phyloP scores from a whole-genome alignment of 2,888 invertebrate genomes.

The Sclerodermus sp. region DNA sequence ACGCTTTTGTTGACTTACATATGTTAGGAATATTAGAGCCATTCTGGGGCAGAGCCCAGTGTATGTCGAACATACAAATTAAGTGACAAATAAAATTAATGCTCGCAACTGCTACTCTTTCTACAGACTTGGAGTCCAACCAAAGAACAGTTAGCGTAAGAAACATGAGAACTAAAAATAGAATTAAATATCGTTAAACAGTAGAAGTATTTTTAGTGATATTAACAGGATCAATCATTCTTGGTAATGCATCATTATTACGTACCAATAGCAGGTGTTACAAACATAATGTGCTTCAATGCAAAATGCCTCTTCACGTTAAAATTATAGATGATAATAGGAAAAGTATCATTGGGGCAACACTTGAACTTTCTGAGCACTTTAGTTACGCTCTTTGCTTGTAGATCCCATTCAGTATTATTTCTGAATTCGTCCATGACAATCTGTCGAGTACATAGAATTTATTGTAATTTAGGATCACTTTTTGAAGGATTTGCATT shows the following conservation, averaged over 20 bases:
- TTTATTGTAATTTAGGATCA: background rate
- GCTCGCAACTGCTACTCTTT: constrained; percentile 62
- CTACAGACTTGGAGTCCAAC: constrained; percentile 63
- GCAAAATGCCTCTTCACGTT: constrained; percentile 64
- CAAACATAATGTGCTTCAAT: constrained; percentile 62
- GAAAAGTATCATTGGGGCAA: constrained; percentile 65
- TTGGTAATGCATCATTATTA: constrained; percentile 2
- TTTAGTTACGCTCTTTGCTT: constrained; percentile 56
- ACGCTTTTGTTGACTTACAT: constrained; percentile 55
- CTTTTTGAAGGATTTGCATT: background rate
- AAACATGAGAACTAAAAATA: constrained; percentile 59
- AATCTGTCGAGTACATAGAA: constrained; percentile 43
- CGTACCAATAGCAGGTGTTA: constrained; percentile 62
- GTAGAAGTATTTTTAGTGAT: background rate
- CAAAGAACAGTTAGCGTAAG: constrained; percentile 64
- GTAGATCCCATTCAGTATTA: constrained; percentile 66
- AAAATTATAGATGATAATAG: constrained; percentile 64
- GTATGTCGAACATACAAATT: constrained; percentile 63
- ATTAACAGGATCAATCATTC: too few relatives aligned
- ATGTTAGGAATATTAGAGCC: constrained; percentile 65
- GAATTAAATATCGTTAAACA: background rate
- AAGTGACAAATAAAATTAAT: constrained; percentile 68
- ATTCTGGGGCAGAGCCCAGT: constrained; percentile 65
- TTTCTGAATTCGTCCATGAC: constrained; percentile 59
- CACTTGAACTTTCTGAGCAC: constrained; percentile 60